A percentile compares a stretch with the other conserved stretches of the same genome.
These are phyloP conservation scores for Helogale parvula DNA, from an alignment of 2,113 vertebrate genomes.

Conservation along the genomic window DNA sequence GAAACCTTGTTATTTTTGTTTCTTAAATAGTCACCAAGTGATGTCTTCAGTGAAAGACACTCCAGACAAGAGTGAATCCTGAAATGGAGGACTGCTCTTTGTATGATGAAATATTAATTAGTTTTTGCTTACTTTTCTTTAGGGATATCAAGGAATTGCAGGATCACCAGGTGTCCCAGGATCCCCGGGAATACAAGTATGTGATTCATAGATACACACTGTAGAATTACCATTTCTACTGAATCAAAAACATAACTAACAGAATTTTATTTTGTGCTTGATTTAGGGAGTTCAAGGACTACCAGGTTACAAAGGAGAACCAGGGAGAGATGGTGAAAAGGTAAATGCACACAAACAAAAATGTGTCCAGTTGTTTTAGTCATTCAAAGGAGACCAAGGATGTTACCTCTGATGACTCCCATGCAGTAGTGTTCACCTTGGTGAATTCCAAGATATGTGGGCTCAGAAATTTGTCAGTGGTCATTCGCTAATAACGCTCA, in stretches of 20 bases:
- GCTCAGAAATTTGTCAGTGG: background rate
- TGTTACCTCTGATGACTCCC: background rate
- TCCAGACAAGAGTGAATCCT: background rate
- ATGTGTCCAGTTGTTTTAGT: background rate
- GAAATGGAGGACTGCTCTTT: background rate
- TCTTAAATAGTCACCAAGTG: background rate
- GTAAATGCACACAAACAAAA: constrained; percentile 83
- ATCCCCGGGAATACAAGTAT: constrained; percentile 91
- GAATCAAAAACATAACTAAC: background rate
- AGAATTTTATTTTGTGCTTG: constrained; percentile 66
- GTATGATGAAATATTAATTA: background rate
- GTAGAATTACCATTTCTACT: constrained; percentile 32
- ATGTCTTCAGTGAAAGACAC: background rate
- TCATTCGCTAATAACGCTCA: background rate
- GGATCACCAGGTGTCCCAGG: constrained; percentile 91
- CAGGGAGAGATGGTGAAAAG: constrained; percentile 90
- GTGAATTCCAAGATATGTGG: background rate
- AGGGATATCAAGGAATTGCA: constrained; percentile 92
- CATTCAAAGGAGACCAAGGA: background rate
- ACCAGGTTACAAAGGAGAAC: constrained; percentile 92
- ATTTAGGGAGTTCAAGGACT: constrained; percentile 90
- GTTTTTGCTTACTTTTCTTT: constrained; percentile 62
- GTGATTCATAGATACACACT: background rate
- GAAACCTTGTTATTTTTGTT: background rate
- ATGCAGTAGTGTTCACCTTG: background rate